A percentile compares a stretch with the other conserved stretches of the same genome.
These are phyloP conservation scores for Bovichtus diacanthus DNA, from an alignment of 2,797 vertebrate genomes.

Conservation along the genomic window DNA sequence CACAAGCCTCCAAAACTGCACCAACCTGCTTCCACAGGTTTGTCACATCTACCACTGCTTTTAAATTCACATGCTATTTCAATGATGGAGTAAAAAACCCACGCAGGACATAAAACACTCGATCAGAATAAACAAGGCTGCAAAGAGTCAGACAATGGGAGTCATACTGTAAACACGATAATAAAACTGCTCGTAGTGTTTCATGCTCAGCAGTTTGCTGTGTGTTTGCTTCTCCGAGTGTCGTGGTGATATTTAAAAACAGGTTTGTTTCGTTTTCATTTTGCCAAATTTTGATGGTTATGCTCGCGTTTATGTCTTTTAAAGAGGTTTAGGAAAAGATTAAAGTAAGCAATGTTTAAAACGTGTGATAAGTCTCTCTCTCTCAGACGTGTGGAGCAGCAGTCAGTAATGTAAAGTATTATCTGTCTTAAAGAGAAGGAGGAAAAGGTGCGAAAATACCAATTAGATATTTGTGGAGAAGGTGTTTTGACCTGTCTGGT, in stretches of 20 bases:
- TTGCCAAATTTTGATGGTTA: neutral
- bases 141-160: no score
- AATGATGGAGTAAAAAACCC: no score
- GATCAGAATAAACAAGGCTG: no score
- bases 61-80: no score
- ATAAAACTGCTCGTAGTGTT: no score
- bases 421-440: slow-evolving; percentile 43
- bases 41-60: no score
- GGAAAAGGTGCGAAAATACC: slow-evolving; percentile 60
- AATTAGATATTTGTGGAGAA: slow-evolving; percentile 73
- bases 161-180: neutral
- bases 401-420: slow-evolving; percentile 20
- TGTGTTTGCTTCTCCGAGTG: neutral
- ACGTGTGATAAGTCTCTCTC: neutral
- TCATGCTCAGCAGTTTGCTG: no score
- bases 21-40: no score
- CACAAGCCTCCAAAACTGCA: no score
- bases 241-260: neutral
- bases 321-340: neutral
- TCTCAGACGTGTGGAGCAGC: slow-evolving; percentile 25
- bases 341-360: neutral
- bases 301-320: slow-evolving; percentile 4
- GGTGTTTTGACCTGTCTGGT: slow-evolving; percentile 68
- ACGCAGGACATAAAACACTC: no score
- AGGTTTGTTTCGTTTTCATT: neutral